Evolutionary conservation across 2,888 invertebrate genomes (phyloP), one percentile per base, ranked within the genome.

Genomic region (Melangyna quadrimaculata): DNA sequence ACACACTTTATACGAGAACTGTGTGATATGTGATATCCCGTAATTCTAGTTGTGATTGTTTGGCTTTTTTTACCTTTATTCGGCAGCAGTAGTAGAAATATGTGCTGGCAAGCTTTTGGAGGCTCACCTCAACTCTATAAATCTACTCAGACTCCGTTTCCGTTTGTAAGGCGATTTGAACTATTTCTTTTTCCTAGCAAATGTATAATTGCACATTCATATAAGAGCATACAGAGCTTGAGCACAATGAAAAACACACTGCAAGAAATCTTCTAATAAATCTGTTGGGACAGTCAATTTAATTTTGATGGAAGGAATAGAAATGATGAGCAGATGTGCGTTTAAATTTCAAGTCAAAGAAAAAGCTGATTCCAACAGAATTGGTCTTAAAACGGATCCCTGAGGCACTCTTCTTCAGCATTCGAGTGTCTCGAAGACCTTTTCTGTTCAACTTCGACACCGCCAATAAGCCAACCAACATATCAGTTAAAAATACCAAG

Each of bases 41-140:
- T 61, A 37, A 48, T 32, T 9, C 5, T 35, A 22, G 48, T 69
- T 19, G 24, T 24, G 40, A 53, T 45, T 43, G 40, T 48, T 40
- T n/a, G n/a, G 37, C 19, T 22, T 55, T 61, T 43, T 59, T 45
- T 10, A 14, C 35, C 59, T 61, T 43, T 53, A 32, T 51, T 32
- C 40, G 59, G 59, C 65, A 45, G 19, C 5, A 8, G 4, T 1
- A 2, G 12, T 48, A 14, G 22, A 7, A 51, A 24, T 22, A 22
- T 22, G 37, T 12, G n/a, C n/a, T 10, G 14, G 12, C 6, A 22
- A 22, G 3, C 10, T 22, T 12, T 22, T 57, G 74, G 74, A 19
- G 17, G 51, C 71, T 67, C 67, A 74, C 75, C 71, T 67, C 67
- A 74, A 71, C 71, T 67, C 61, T 59, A 61, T 80, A 29, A 43